Base-by-base conservation (phyloP, 2,113 vertebrate species). In the Diadophis punctatus region DNA sequence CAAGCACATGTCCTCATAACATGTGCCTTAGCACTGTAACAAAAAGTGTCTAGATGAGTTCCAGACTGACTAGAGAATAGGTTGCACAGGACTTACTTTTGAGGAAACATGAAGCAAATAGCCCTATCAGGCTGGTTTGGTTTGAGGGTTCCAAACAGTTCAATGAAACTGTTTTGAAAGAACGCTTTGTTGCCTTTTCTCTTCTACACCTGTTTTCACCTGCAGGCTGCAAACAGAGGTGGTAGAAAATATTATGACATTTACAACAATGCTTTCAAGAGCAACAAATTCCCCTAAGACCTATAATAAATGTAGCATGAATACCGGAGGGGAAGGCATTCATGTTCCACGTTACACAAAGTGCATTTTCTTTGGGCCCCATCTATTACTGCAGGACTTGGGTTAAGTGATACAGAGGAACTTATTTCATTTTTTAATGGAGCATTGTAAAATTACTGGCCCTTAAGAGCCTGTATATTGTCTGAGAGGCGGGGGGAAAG, bases 391-490 rank as follows among this genome's bases (percentile, higher is more conserved):
- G 55, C 34, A 93, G 92, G 87, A 95, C 80, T 91, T 96, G 74
- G 56, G 53, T 96, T 97, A 96, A 97, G 96, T 94, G 91, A 96
- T 95, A 96, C 60, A 95, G 39, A 92, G 90, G 93, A 93, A 96
- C 86, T 95, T 94, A 94, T 48, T 96, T 93, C 22, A 96, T 96
- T 97, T 96, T 97, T 95, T 93, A 95, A 53, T 90, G 25, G 87
- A 97, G 96, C 58, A 94, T 34, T 97, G 95, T 96, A 96, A 97
- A 96, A 94, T 93, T 93, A 93, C 56, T 95, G 95, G 63, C 92
- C 96, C 58, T 96, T 96, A 96, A 95, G 89, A 94, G 93, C 94
- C 92, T 94, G 93, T 90, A 97, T 97, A 96, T 96, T 96, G 90
- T 94, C 93, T 97, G 97, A 97, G 93, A 27, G 5, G 27, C 6